A percentile compares a stretch with the other conserved stretches of the same genome.
Conservation (phyloP, 2,113 vertebrate genomes). For the Prunella fulvescens region DNA sequence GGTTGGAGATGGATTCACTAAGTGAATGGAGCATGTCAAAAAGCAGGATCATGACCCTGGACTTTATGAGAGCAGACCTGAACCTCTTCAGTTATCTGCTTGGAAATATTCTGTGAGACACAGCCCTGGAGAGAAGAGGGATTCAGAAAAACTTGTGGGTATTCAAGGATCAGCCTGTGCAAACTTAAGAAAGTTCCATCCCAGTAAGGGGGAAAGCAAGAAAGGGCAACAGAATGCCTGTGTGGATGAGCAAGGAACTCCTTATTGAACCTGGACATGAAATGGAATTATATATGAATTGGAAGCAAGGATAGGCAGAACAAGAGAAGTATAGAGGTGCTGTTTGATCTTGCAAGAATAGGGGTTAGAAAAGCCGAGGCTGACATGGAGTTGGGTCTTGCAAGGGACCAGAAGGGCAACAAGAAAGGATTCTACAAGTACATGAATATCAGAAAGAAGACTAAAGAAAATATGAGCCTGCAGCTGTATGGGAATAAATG, state of each 20-base stretch:
- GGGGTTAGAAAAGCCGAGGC: background rate
- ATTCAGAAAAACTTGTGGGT: background rate
- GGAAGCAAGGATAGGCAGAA: background rate
- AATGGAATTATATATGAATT: background rate
- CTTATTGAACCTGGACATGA: background rate
- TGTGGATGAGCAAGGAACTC: background rate
- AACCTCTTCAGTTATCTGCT: background rate
- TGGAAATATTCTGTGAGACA: background rate
- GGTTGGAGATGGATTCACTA: background rate
- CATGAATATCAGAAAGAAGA: background rate
- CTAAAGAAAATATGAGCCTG: background rate
- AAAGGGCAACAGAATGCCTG: background rate
- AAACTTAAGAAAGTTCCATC: background rate
- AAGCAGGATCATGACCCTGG: background rate
- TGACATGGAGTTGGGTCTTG: background rate
- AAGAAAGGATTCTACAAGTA: background rate
- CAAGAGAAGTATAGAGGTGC: background rate
- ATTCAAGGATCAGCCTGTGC: background rate
- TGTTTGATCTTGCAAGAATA: background rate
- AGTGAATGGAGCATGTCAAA: background rate
- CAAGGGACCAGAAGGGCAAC: background rate
- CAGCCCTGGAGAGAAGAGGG: background rate
- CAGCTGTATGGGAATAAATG: background rate
- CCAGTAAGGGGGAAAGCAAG: background rate
- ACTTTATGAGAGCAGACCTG: background rate